Conservation (phyloP, 37 sponge, comb jelly and placozoan species). For the Tethya wilhelma region DNA sequence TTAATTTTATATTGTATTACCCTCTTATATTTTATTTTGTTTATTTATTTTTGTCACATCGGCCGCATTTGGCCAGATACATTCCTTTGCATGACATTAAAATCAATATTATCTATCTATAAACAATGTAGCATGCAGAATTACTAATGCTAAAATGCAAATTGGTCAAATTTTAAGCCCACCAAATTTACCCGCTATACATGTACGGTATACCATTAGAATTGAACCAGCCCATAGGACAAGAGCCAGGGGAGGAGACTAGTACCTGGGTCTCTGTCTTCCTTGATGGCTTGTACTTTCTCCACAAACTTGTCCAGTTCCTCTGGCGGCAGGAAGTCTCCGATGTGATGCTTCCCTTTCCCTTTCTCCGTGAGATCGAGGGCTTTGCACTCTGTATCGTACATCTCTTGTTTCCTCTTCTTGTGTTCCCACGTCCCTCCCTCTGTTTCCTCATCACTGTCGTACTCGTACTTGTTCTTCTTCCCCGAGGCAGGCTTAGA, state of each 20-base stretch:
- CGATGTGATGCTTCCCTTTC: slow-evolving; percentile 94
- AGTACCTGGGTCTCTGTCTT: slow-evolving; percentile 57
- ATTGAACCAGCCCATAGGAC: no score
- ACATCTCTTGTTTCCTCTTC: slow-evolving; percentile 80
- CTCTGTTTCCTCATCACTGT: slow-evolving; percentile 94
- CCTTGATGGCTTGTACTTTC: slow-evolving; percentile 72
- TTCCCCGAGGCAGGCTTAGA: slow-evolving; percentile 30
- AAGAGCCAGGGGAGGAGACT: no score
- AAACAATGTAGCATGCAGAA: no score
- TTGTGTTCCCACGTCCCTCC: slow-evolving; percentile 98
- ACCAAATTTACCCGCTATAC: no score
- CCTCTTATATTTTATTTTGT: no score
- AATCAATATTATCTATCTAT: slow-evolving; percentile 3
- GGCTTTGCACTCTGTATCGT: slow-evolving; percentile 63
- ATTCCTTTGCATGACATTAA: slow-evolving; percentile 4
- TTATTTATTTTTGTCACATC: no score
- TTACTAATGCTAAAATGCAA: no score
- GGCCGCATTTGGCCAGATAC: no score
- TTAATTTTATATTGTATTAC: no score
- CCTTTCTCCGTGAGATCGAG: slow-evolving; percentile 62
- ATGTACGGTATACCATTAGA: no score
- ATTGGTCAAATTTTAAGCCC: no score
- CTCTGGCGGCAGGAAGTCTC: slow-evolving; percentile 94
- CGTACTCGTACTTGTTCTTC: slow-evolving; percentile 83
- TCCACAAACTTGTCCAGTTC: slow-evolving; percentile 87